Percentiles rank a stretch among this genome's conserved stretches.
These are phyloP conservation scores for Sparus aurata DNA, from an alignment of 2,797 vertebrate species.

Conservation along the genomic window DNA sequence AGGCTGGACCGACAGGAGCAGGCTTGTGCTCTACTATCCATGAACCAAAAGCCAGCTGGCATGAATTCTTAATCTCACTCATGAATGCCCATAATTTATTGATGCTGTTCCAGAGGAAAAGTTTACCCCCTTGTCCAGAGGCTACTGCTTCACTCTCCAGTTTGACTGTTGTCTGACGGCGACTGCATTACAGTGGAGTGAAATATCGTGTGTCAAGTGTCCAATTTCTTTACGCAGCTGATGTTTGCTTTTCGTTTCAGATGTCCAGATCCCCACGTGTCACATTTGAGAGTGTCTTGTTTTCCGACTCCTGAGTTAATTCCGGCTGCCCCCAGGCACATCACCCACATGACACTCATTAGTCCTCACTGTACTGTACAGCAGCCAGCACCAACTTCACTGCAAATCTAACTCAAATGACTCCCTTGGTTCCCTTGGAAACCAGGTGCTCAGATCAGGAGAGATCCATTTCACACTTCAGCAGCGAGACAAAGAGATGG, in stretches of 20 bases:
- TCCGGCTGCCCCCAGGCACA: slow-evolving; percentile 11
- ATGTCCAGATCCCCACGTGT: slow-evolving; percentile 25
- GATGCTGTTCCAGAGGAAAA: slow-evolving; percentile 78
- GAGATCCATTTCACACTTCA: slow-evolving; percentile 86
- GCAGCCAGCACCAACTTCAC: slow-evolving; percentile 48
- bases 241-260: slow-evolving; percentile 46
- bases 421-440: slow-evolving; percentile 85
- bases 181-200: slow-evolving; percentile 51
- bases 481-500: slow-evolving; percentile 75
- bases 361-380: slow-evolving; percentile 50
- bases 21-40: slow-evolving; percentile 57
- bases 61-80: slow-evolving; percentile 86
- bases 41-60: slow-evolving; percentile 78
- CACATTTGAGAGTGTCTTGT: slow-evolving; percentile 9
- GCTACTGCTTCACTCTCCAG: slow-evolving; percentile 55
- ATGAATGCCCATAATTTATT: slow-evolving; percentile 85
- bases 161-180: slow-evolving; percentile 55
- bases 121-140: slow-evolving; percentile 66
- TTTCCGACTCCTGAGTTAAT: slow-evolving; percentile 34
- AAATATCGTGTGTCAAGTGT: slow-evolving; percentile 70
- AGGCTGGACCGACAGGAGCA: slow-evolving; percentile 41
- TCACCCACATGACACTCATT: slow-evolving; percentile 41
- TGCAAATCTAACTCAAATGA: slow-evolving; percentile 74
- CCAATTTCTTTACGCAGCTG: slow-evolving; percentile 48
- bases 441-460: slow-evolving; percentile 84